A percentile compares a stretch with the other conserved stretches of the same genome.
Evolutionary conservation across 2,888 invertebrate genomes (phyloP).

Genomic region (Halocaridina rubra): DNA sequence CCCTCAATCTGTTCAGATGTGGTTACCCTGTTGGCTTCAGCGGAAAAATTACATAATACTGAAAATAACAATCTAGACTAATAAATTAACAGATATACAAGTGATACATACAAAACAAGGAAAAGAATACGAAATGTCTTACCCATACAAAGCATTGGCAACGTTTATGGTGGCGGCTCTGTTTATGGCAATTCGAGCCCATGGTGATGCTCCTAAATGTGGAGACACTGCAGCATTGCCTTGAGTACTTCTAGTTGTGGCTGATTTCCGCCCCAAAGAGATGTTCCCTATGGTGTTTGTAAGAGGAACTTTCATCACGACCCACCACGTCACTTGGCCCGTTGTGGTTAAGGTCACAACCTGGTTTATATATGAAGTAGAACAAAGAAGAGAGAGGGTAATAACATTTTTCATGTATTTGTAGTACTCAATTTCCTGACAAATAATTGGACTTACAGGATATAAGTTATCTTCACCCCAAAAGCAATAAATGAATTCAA

Average conservation of each 20-base stretch:
- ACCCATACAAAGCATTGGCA: slow-evolving; percentile 35
- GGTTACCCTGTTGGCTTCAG: no score
- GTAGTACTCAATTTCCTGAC: no score
- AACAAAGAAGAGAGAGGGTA: no score
- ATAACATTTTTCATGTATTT: no score
- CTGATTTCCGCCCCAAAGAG: neutral
- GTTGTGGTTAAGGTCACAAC: slow-evolving; percentile 45
- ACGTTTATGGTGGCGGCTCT: slow-evolving; percentile 49
- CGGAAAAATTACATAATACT: no score
- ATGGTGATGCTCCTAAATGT: slow-evolving; percentile 58
- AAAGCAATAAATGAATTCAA: neutral
- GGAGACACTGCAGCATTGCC: slow-evolving; percentile 31
- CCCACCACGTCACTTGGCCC: slow-evolving; percentile 59
- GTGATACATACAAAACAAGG: neutral
- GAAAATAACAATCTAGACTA: no score
- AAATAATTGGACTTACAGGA: no score
- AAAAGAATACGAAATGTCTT: neutral
- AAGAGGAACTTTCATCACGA: slow-evolving; percentile 39
- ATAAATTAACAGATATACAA: no score
- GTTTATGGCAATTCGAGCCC: slow-evolving; percentile 55
- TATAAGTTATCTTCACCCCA: neutral
- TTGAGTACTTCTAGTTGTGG: neutral
- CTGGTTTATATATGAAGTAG: no score
- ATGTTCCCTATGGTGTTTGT: slow-evolving; percentile 25
- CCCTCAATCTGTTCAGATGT: no score